Evolutionary conservation across 2,797 vertebrate species (phyloP), one percentile per base, ranked within the genome.

Genomic region (Coregonus sp.): DNA sequence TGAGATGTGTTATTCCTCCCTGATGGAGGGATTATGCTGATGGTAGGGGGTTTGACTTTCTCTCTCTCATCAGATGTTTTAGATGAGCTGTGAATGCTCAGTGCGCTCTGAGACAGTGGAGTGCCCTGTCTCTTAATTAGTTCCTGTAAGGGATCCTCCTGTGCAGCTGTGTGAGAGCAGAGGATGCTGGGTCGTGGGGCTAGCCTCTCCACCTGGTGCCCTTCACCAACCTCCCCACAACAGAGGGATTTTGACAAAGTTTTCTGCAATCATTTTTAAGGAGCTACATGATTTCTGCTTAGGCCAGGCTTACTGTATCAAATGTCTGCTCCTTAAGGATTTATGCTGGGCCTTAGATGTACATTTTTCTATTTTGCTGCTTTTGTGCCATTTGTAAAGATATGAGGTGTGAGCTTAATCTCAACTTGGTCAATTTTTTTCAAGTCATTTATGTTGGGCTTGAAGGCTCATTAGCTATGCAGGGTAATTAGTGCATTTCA

Each of bases 401-500:
- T 54, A 20, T 70, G 16, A 65, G 61, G 68, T 11, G 37, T 5
- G 7, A 78, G 75, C 18, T 37, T 69, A 70, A 14, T 51, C 7
- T 7, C 18, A 74, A 70, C 67, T 56, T 20, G 2, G 11, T 79
- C 71, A 33, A 33, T 33, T 33, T 33, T 33, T 69, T 80, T 80
- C 77, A 61, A 79, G 77, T 82, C 65, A 78, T 75, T 80, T 74
- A 18, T 77, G 77, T 86, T 78, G 70, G 9, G 50, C 40, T 50
- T 12, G 74, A n/a, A 35, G 14, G 31, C 31, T 67, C 65, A 67
- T 33, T 67, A 33, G 1, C 54, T 71, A 79, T 54, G 65, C 50
- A 35, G 72, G 33, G 70, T 84, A 84, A 87, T 86, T 84, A 82
- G 79, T 33, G 31, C 31, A 54, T 54, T 66, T 86, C 51, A 80